Percentiles rank a stretch among this genome's conserved stretches.
These are phyloP conservation scores for Nipponia nippon DNA, from an alignment of 2,113 vertebrate genomes.

Conservation along the genomic window DNA sequence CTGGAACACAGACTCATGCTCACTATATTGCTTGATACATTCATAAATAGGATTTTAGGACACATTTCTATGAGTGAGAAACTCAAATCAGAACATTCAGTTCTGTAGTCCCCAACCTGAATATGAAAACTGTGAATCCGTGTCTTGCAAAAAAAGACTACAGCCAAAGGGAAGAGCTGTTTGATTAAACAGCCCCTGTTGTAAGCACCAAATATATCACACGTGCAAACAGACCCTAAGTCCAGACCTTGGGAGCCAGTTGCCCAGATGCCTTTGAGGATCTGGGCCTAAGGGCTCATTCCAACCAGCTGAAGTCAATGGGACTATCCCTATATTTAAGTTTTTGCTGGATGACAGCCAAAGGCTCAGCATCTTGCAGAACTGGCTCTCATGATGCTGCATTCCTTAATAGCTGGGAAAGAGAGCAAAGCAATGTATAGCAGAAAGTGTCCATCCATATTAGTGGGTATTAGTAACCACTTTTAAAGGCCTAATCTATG, in stretches of 20 bases:
- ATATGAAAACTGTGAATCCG: background rate
- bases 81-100: background rate
- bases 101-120: background rate
- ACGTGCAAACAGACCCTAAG: background rate
- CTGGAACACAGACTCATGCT: background rate
- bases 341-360: slow-evolving; percentile 60
- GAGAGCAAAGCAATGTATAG: background rate
- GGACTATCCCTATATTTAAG: slow-evolving; percentile 64
- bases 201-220: slow-evolving; percentile 16
- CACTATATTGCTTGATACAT: background rate
- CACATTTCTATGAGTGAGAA: background rate
- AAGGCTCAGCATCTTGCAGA: slow-evolving; percentile 57
- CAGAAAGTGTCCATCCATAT: slow-evolving; percentile 43
- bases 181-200: background rate
- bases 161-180: background rate
- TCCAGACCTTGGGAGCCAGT: slow-evolving; percentile 20
- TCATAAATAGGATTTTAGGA: background rate
- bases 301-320: slow-evolving; percentile 61
- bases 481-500: slow-evolving; percentile 48
- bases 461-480: slow-evolving; percentile 37
- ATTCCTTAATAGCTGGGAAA: slow-evolving; percentile 57
- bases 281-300: slow-evolving; percentile 63
- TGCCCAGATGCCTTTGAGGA: slow-evolving; percentile 60
- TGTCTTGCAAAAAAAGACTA: background rate
- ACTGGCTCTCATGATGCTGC: slow-evolving; percentile 56